phyloP scores from a whole-genome alignment of 2,888 invertebrate genomes.

The Hypsopygia costalis region DNA sequence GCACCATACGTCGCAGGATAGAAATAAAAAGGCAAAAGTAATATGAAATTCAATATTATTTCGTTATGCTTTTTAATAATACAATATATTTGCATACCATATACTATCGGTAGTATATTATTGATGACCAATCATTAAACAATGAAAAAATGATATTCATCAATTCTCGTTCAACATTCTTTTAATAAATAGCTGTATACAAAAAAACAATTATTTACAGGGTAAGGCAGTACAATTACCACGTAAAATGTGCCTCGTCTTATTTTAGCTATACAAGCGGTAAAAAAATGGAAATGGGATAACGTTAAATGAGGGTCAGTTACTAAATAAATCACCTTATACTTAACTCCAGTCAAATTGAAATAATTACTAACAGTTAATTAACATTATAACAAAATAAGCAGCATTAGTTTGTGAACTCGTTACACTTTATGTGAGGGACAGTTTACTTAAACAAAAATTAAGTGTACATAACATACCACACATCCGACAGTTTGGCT shows the following conservation, averaged over 20 bases:
- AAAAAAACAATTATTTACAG: slow-evolving; percentile 82
- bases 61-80: slow-evolving; percentile 80
- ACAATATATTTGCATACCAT: slow-evolving; percentile 79
- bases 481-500: slow-evolving; percentile 42
- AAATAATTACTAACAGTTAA: slow-evolving; percentile 74
- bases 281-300: slow-evolving; percentile 70
- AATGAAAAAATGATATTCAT: slow-evolving; percentile 76
- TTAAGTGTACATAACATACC: slow-evolving; percentile 36
- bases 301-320: slow-evolving; percentile 60
- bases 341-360: slow-evolving; percentile 69
- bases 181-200: slow-evolving; percentile 82
- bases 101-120: slow-evolving; percentile 78
- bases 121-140: slow-evolving; percentile 79
- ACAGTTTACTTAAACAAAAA: slow-evolving; percentile 39
- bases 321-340: slow-evolving; percentile 56
- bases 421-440: slow-evolving; percentile 53
- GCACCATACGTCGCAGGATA: too few relatives aligned
- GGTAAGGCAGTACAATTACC: slow-evolving; percentile 78
- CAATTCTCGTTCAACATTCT: slow-evolving; percentile 75
- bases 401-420: slow-evolving; percentile 79
- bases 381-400: slow-evolving; percentile 72
- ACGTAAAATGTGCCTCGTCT: slow-evolving; percentile 74
- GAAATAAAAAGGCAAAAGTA: slow-evolving; percentile 59
- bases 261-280: slow-evolving; percentile 77
- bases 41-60: slow-evolving; percentile 81